Evolutionary conservation across 2,888 invertebrate species (phyloP), one percentile per base, ranked within the genome.

Genomic region (Pheosia tremula): DNA sequence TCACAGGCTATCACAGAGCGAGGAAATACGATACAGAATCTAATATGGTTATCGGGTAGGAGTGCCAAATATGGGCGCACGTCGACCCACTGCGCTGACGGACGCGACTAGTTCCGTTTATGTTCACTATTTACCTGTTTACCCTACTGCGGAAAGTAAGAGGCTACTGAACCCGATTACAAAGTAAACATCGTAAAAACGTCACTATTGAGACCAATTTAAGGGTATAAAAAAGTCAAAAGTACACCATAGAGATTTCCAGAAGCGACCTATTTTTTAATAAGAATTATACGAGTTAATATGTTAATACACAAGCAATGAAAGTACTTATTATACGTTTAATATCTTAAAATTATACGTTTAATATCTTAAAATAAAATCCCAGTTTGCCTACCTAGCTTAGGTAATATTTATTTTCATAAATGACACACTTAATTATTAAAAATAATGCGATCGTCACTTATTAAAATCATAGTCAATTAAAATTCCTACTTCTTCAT

Each of bases 71-170:
- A 91, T 86, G 91, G 92, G 62, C 80, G 78, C 63, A 74, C 63
- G 73, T 66, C 86, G 89, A 86, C 90, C 89, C 81, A 88, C 85
- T 89, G 78, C 74, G 72, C 82, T 79, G 84, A 83, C 87, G 87
- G 88, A 90, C 85, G 69, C 69, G 67, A 67, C 75, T n/a, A 88
- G 91, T 89, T 91, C 92, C 91, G 92, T 85, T 86, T 87, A 71
- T 74, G 81, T 75, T 79, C 72, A 80, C 84, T 82, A 83, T 85
- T 87, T 87, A 89, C 89, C 83, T 83, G 86, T 82, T 89, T 89
- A 86, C 85, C 86, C 85, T 83, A 83, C 81, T 80, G 84, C 79
- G 87, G 84, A 84, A 84, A 85, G 84, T 85, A 87, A 84, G 82
- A 83, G 84, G 83, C 80, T 82, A 81, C 77, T 81, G 81, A 82